phyloP scores from a whole-genome alignment of 2,797 vertebrate species.

The Takifugu ocellatus region DNA sequence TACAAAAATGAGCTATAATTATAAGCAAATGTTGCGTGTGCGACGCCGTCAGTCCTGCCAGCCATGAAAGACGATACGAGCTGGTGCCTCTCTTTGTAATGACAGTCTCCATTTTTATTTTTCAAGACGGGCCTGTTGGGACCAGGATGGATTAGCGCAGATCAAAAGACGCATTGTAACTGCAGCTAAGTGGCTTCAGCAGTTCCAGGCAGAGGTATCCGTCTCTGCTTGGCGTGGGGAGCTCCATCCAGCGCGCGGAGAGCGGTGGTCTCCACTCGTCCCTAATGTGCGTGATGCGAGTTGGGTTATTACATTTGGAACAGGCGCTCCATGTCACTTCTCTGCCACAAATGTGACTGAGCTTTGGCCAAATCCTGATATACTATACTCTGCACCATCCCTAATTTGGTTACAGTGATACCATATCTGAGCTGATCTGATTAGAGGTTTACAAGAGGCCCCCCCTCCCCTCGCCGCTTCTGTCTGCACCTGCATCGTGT shows the following conservation, averaged over 20 bases:
- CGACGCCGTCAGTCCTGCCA: neutral
- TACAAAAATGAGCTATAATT: neutral
- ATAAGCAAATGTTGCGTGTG: slow-evolving; percentile 5
- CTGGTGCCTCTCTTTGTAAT: slow-evolving; percentile 6
- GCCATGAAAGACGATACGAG: neutral
- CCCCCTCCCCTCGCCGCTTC: slow-evolving; percentile 26
- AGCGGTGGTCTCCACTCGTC: slow-evolving; percentile 45
- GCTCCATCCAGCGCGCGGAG: slow-evolving; percentile 14
- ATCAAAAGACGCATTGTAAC: slow-evolving; percentile 6
- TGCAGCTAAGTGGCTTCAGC: slow-evolving; percentile 15
- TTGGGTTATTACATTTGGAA: slow-evolving; percentile 64
- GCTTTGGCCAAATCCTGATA: slow-evolving; percentile 65
- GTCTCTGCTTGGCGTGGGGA: slow-evolving; percentile 6
- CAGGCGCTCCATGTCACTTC: slow-evolving; percentile 64
- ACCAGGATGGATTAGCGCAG: slow-evolving; percentile 5
- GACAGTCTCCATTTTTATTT: neutral
- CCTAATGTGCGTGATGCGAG: slow-evolving; percentile 63
- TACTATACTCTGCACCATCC: slow-evolving; percentile 59
- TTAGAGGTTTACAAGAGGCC: slow-evolving; percentile 52
- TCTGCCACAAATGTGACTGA: slow-evolving; percentile 65
- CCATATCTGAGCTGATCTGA: slow-evolving; percentile 63
- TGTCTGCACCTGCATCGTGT: slow-evolving; percentile 27
- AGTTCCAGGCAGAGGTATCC: slow-evolving; percentile 2
- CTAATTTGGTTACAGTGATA: slow-evolving; percentile 69
- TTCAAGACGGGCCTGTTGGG: neutral